Evolutionary conservation across 2,888 invertebrate species (phyloP), one percentile per base, ranked within the genome.

Genomic region (Ommatoiulus sabulosus): DNA sequence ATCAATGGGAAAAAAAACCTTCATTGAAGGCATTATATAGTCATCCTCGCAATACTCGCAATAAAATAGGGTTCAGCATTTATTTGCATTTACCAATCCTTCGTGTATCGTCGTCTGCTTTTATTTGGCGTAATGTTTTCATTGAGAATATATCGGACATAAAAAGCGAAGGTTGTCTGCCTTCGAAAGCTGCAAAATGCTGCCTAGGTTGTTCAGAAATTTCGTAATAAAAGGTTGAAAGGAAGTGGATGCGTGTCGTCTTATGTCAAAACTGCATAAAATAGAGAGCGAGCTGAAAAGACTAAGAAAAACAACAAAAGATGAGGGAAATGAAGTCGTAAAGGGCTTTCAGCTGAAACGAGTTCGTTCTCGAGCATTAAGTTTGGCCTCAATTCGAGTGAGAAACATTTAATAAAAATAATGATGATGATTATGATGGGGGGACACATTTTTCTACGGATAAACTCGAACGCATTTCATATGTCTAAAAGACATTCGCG

Each of bases 241-340:
- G 46, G 46, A 46, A 46, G 46, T 46, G 46, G 5, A 52, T 52
- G 52, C 15, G 52, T 52, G 52, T 52, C 52, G 52, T 52, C 52
- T 52, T 52, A 52, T 52, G 52, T 52, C 52, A 52, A 52, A 52
- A 52, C 7, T 52, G 52, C 52, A 52, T 52, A 52, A 52, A 52
- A 52, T 52, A 12, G 52, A 52, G 52, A 52, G 52, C 52, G 52
- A 52, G 52, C 52, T 52, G 52, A 52, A 52, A 52, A 52, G 52
- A 52, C 52, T 52, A 12, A 52, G 52, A 52, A 52, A 52, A 52
- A 52, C 52, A 52, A 52, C 52, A 52, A 52, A 52, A 52, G 52
- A 52, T 52, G 52, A 52, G 52, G 52, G 52, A 52, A 52, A 52
- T 52, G 52, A 52, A 52, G 52, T 52, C 52, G 52, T 52, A 52